A percentile compares a stretch with the other conserved stretches of the same genome.
Conservation (phyloP, 2,113 vertebrate genomes). For the Eubucco bourcierii region DNA sequence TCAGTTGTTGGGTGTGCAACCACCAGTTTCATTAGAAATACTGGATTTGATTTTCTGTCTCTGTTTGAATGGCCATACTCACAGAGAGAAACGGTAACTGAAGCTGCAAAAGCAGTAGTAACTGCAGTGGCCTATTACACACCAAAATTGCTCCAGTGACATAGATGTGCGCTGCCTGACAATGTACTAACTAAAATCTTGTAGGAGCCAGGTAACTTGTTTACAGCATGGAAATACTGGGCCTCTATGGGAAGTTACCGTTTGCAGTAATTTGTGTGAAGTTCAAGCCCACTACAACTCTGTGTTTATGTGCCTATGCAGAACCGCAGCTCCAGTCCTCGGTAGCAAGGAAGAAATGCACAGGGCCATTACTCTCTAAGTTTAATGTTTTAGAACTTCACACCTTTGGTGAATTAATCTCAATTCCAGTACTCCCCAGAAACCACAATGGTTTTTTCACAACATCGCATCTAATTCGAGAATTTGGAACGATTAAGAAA, state of each 20-base stretch:
- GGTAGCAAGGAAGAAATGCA: not conserved
- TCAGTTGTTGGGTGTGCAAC: not conserved
- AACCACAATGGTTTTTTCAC: not conserved
- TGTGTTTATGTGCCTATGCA: not conserved
- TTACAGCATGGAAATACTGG: not conserved
- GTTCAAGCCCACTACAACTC: not conserved
- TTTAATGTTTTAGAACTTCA: not conserved
- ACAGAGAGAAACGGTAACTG: not conserved
- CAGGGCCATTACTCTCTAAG: accelerated
- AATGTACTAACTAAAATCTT: not conserved
- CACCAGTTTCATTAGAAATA: not conserved
- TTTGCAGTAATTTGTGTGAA: not conserved
- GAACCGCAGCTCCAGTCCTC: accelerated
- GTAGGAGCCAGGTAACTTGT: slow-evolving; percentile 8
- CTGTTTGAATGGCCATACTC: not conserved
- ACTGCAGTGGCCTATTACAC: not conserved
- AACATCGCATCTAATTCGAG: not conserved
- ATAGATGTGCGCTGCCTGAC: not conserved
- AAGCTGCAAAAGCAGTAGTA: not conserved
- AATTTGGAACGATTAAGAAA: not conserved
- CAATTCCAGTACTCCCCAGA: not conserved
- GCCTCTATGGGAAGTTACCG: not conserved
- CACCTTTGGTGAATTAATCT: not conserved
- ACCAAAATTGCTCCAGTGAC: not conserved
- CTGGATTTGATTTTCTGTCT: not conserved